These are phyloP conservation scores for Ostrea edulis DNA, from an alignment of 1,140 invertebrate genomes.

Conservation along the genomic window DNA sequence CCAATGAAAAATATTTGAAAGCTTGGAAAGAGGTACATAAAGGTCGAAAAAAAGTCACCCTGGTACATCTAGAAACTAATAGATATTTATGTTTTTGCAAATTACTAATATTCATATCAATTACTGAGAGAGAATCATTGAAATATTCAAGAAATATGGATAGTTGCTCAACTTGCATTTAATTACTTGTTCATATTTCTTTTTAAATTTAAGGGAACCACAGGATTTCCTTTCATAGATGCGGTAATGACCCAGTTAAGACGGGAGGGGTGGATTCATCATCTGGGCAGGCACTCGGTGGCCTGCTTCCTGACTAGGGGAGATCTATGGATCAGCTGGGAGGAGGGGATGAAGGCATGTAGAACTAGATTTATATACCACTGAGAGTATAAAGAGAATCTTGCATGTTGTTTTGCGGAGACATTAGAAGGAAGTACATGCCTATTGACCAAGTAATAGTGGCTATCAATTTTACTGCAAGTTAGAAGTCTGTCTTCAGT, in stretches of 20 bases:
- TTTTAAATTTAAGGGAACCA: constrained; percentile 83
- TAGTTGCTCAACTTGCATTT: neutral
- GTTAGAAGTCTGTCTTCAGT: too few species aligned
- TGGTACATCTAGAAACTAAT: neutral
- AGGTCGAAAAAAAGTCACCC: neutral
- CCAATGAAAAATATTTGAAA: constrained; percentile 88
- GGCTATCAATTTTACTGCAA: too few species aligned
- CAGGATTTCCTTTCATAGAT: constrained; percentile 95
- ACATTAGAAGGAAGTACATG: too few species aligned
- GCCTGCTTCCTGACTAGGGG: constrained; percentile 93
- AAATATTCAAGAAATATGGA: neutral
- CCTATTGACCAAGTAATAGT: too few species aligned
- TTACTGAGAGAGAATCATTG: neutral
- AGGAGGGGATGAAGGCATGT: constrained; percentile 91
- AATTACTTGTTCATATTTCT: neutral
- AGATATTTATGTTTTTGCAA: neutral
- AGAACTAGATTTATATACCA: too few species aligned
- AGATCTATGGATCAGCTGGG: constrained; percentile 94
- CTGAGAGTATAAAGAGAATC: too few species aligned
- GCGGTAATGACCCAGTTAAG: constrained; percentile 93
- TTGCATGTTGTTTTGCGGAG: too few species aligned
- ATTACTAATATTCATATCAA: neutral
- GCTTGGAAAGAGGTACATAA: constrained; percentile 92
- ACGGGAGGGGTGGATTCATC: constrained; percentile 95
- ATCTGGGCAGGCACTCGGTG: constrained; percentile 91